Evolutionary conservation across 2,888 invertebrate genomes (phyloP).

Genomic region (Mycogona germanica): DNA sequence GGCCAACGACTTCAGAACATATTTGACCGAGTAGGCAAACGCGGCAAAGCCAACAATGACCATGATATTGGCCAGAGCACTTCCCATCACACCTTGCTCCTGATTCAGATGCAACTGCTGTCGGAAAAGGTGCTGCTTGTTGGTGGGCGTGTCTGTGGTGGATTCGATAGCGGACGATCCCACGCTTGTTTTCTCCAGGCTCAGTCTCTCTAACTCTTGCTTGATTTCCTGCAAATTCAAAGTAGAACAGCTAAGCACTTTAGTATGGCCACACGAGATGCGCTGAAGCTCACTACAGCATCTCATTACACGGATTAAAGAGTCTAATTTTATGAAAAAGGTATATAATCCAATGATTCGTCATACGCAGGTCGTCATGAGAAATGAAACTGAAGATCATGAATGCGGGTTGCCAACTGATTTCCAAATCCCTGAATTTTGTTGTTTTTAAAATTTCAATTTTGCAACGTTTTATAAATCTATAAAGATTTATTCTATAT

Average conservation of each 20-base stretch:
- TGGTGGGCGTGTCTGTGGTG: constrained; percentile 11
- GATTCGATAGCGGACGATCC: constrained; percentile 28
- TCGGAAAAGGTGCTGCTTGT: background rate
- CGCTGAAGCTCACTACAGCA: constrained; percentile 1
- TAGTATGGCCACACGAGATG: constrained; percentile 10
- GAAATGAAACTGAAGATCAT: too few species aligned
- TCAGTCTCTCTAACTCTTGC: constrained; percentile 39
- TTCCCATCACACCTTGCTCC: constrained; percentile 29
- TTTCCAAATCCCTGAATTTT: too few species aligned
- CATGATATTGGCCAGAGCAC: constrained; percentile 71
- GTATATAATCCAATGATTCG: too few species aligned
- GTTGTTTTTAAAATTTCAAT: too few species aligned
- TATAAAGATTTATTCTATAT: too few species aligned
- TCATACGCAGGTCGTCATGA: too few species aligned
- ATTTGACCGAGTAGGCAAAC: constrained; percentile 86
- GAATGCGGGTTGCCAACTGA: too few species aligned
- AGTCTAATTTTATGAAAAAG: background rate
- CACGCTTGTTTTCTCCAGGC: constrained; percentile 38
- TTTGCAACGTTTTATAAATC: too few species aligned
- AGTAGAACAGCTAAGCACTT: background rate
- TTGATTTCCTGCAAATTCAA: constrained; percentile 39
- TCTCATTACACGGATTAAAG: background rate
- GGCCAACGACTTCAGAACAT: constrained; percentile 43
- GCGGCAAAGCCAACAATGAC: constrained; percentile 81
- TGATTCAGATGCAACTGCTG: constrained; percentile 20